Conservation (phyloP, 2,888 invertebrate genomes). For the Ophonus ardosiacus region DNA sequence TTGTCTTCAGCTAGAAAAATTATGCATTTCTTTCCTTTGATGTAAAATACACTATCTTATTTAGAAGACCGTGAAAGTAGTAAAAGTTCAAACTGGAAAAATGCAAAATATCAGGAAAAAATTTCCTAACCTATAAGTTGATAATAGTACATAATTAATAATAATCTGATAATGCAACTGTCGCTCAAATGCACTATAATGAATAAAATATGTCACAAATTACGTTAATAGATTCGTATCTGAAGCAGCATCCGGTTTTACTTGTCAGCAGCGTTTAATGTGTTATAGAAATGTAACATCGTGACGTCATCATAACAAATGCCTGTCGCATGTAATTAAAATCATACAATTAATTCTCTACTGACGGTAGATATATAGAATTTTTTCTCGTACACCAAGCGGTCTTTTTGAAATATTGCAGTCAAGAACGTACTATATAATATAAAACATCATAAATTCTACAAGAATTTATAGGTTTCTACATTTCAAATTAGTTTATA, state of each 20-base stretch:
- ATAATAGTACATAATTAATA: background rate
- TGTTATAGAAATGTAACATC: conserved; percentile 25
- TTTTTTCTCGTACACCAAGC: background rate
- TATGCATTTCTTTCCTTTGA: no score
- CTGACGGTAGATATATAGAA: background rate
- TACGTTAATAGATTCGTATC: conserved; percentile 57
- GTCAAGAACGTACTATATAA: background rate
- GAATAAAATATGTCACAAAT: conserved; percentile 60
- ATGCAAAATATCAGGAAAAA: background rate
- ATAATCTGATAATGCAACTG: conserved; percentile 34
- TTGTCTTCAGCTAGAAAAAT: no score
- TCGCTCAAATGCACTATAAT: conserved; percentile 37
- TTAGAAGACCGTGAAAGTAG: background rate
- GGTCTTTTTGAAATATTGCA: background rate
- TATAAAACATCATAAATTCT: no score
- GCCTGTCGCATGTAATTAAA: conserved; percentile 51
- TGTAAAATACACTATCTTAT: no score
- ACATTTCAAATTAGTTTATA: no score
- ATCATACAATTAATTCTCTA: conserved; percentile 19
- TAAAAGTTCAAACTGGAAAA: background rate
- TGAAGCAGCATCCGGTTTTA: conserved; percentile 23
- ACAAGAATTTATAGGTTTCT: no score
- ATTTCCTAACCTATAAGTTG: background rate
- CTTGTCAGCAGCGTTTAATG: conserved; percentile 4
- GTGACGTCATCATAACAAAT: conserved; percentile 50